These are phyloP conservation scores for Zeus faber DNA, from an alignment of 2,113 vertebrate genomes.

Conservation along the genomic window DNA sequence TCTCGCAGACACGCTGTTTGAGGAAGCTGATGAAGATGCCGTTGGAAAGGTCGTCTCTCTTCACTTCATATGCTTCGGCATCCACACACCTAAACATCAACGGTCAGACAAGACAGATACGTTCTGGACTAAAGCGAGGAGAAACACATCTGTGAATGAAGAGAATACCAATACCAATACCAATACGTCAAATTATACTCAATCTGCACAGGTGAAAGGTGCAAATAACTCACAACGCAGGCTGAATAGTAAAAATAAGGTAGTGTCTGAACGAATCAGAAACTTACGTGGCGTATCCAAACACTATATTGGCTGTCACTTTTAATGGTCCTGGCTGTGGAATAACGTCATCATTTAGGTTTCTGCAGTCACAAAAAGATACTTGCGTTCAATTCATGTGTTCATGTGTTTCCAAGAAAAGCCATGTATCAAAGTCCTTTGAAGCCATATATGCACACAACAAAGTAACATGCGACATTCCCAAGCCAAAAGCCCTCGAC, in stretches of 20 bases:
- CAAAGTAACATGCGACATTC: neutral
- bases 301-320: constrained; percentile 86
- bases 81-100: constrained; percentile 74
- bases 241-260: neutral
- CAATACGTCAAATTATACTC: too few species aligned
- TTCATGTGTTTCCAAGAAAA: neutral
- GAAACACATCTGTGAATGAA: too few species aligned
- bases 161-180: too few species aligned
- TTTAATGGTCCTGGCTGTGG: constrained; percentile 75
- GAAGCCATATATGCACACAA: neutral
- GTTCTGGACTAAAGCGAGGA: too few species aligned
- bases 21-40: constrained; percentile 85
- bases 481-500: neutral
- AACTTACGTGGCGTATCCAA: constrained; percentile 86
- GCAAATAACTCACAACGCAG: too few species aligned
- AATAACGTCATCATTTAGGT: constrained; percentile 77
- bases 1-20: constrained; percentile 79
- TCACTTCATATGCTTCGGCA: constrained; percentile 84
- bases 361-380: constrained; percentile 64
- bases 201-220: neutral
- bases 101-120: neutral
- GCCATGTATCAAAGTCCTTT: too few species aligned
- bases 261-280: too few species aligned
- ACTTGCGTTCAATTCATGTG: neutral
- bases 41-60: constrained; percentile 75